Conservation (phyloP, 2,888 invertebrate species). For the Colletes collaris region DNA sequence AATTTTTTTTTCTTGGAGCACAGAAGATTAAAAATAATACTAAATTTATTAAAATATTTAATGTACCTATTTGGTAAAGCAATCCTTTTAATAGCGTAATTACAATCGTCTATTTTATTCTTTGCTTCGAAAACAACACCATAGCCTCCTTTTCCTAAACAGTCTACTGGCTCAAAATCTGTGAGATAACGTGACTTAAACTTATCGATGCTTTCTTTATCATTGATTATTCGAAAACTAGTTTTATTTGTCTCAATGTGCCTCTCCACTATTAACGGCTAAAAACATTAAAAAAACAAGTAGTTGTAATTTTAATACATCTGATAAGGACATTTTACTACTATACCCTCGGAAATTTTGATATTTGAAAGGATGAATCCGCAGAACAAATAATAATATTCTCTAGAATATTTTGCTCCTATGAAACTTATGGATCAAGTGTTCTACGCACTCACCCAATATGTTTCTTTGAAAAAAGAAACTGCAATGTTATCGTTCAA, state of each 20-base stretch:
- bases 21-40: neutral
- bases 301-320: neutral
- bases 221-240: slow-evolving; percentile 77
- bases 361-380: too few relatives aligned
- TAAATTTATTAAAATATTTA: slow-evolving; percentile 3
- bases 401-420: too few relatives aligned
- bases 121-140: slow-evolving; percentile 98
- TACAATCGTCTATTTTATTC: slow-evolving; percentile 96
- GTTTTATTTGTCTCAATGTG: slow-evolving; percentile 71
- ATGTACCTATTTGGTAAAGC: slow-evolving; percentile 89
- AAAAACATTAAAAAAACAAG: slow-evolving; percentile 31
- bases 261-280: slow-evolving; percentile 79
- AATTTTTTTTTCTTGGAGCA: too few relatives aligned
- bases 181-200: slow-evolving; percentile 88
- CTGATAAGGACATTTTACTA: too few relatives aligned
- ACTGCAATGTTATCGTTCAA: too few relatives aligned
- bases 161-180: slow-evolving; percentile 93
- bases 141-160: slow-evolving; percentile 96
- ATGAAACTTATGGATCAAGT: too few relatives aligned
- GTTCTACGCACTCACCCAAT: too few relatives aligned
- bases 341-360: too few relatives aligned
- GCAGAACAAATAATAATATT: too few relatives aligned
- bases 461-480: too few relatives aligned
- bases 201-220: slow-evolving; percentile 70
- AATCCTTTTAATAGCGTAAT: slow-evolving; percentile 98